Conservation (phyloP, 2,888 invertebrate species). For the Agapetus fuscipes region DNA sequence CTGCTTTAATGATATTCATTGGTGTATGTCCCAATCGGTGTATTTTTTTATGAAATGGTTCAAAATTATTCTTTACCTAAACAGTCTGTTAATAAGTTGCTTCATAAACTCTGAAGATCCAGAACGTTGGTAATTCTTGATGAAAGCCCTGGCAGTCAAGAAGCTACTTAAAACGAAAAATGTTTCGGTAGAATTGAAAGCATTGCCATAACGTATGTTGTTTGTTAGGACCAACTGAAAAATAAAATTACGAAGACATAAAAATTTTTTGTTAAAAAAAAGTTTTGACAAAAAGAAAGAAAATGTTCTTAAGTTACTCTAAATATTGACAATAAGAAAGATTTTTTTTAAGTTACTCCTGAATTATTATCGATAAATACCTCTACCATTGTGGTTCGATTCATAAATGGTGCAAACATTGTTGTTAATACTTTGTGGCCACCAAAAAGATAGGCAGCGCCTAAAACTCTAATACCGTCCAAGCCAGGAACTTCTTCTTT, state of each 20-base stretch:
- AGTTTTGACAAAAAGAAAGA: too few relatives aligned
- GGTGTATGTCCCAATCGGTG: too few relatives aligned
- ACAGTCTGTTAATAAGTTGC: constrained; percentile 43
- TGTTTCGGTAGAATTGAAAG: constrained; percentile 52
- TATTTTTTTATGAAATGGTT: too few relatives aligned
- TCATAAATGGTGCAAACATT: constrained; percentile 48
- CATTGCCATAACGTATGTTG: too few relatives aligned
- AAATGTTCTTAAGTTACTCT: too few relatives aligned
- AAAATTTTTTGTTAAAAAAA: too few relatives aligned
- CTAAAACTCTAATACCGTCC: constrained; percentile 45
- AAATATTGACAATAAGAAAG: too few relatives aligned
- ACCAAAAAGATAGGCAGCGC: constrained; percentile 43
- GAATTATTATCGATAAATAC: too few relatives aligned
- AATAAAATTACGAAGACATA: too few relatives aligned
- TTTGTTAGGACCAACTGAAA: too few relatives aligned
- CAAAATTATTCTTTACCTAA: constrained; percentile 43
- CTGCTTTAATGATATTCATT: too few relatives aligned
- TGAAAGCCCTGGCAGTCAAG: constrained; percentile 43
- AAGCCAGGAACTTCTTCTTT: constrained; percentile 39
- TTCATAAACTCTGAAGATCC: constrained; percentile 41
- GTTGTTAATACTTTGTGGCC: constrained; percentile 51
- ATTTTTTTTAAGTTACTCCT: too few relatives aligned
- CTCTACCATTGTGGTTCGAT: constrained; percentile 44
- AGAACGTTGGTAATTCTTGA: constrained; percentile 42
- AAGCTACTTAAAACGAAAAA: constrained; percentile 54